Evolutionary conservation across 2,797 vertebrate genomes (phyloP), one percentile per base, ranked within the genome.

Genomic region (Hyperoplus lanceolatus): DNA sequence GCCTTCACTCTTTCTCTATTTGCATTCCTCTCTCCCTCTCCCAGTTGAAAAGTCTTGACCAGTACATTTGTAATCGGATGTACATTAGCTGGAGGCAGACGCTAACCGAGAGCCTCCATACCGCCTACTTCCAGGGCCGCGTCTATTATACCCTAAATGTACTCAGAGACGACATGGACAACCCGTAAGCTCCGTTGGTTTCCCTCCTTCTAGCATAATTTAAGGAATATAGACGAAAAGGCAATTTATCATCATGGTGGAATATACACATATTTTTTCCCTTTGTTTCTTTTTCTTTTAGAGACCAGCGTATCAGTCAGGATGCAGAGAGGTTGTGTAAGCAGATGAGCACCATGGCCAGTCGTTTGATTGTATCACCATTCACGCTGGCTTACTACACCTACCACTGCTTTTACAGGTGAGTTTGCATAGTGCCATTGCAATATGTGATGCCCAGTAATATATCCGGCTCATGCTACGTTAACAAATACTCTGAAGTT

Each of bases 251-350:
- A 45, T 49, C 42, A 29, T 29, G 29, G 29, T 58, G 1, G 18
- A 13, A 29, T 1, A 11, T 11, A 21, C 36, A 4, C 3, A 55
- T 21, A 15, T 56, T 11, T 21, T 12, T 41, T 67, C 36, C 60
- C 6, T 14, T 36, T 21, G 2, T 64, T 15, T 65, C 29, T 75
- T 15, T 38, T 4, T 70, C 2, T 70, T 15, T 3, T 88, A 99
- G 98, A 78, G 98, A 99, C 91, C 98, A 99, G 95, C 94, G 98
- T 8, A 99, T 99, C 93, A 99, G 97, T 91, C 98, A 99, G 92
- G 98, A 99, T 4, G 95, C 95, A 56, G 98, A 99, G 86, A 94
- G 97, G 61, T 91, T 99, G 87, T 99, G 98, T 91, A 96, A 93
- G 75, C 97, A 98, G 91, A 95, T 99, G 92, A 98, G 97, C 94